Base-by-base conservation (phyloP, 1,140 invertebrate genomes). In the Zaprionus camerounensis region DNA sequence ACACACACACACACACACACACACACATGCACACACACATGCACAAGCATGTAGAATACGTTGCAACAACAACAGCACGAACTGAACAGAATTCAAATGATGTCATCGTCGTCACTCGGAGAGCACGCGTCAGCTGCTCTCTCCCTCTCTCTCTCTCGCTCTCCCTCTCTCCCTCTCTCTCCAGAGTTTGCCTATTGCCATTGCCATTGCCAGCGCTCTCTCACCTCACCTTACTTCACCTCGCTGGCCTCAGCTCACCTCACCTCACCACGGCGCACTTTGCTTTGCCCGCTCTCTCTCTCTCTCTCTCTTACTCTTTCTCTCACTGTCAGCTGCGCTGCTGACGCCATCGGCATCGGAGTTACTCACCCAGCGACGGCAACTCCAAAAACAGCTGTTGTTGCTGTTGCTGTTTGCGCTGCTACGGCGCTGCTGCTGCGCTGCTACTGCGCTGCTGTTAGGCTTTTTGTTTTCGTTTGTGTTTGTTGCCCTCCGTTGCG, bases 331-430 rank as follows among this genome's bases (percentile, higher is more conserved):
- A 73, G 70, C 73, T 87, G 83, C 77, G 82, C 81, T 70, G 84
- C 83, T 88, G 84, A 88, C 84, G 84, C 77, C 83, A 88, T 87
- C 78, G 68, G n/a, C 72, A 46, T 36, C 51, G 70, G 57, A 74
- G 80, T 84, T 88, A 83, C 83, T 75, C 81, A 84, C 67, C 59
- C 70, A 68, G 46, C 46, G 46, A 49, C 46, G 55, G 28, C 63
- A 34, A 49, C 57, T 57, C 53, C 53, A 71, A 64, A 53, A 44
- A 53, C 26, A 53, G 24, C 38, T 55, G 46, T 59, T 53, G 61
- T 51, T 44, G 38, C 20, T 53, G 71, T 20, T 69, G 53, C 9
- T 64, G 51, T 56, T 58, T 34, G 44, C 55, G 56, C 38, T 61
- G 38, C 34, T 65, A 31, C 36, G 51, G 34, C 26, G 15, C n/a